These are phyloP conservation scores for Polymixis flavicincta DNA, from an alignment of 2,888 invertebrate genomes.

Conservation along the genomic window DNA sequence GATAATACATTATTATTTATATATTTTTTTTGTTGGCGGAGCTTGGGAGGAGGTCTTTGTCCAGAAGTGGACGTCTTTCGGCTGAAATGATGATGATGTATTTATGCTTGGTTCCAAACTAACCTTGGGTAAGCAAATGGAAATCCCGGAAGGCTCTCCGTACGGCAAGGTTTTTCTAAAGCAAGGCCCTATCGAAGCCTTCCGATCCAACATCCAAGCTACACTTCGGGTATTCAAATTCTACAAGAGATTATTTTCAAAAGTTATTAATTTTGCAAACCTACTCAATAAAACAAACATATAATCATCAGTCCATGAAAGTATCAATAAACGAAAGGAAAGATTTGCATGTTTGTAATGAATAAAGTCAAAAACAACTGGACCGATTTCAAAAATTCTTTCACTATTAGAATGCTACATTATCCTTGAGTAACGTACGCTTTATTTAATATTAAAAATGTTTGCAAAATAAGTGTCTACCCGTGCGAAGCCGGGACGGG, in stretches of 20 bases:
- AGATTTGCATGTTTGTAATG: no score
- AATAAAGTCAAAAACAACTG: no score
- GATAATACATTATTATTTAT: no score
- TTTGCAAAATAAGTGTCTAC: no score
- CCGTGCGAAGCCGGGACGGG: no score
- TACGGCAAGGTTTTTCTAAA: constrained; percentile 70
- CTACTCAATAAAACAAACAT: neutral
- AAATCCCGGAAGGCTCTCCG: constrained; percentile 79
- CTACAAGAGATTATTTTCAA: neutral
- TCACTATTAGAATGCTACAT: no score
- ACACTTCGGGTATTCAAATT: constrained; percentile 66
- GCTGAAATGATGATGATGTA: neutral
- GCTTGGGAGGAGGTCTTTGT: no score
- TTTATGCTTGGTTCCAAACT: neutral
- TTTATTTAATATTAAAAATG: no score
- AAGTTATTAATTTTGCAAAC: neutral
- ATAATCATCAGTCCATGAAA: neutral
- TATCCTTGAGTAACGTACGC: no score
- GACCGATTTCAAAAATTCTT: no score
- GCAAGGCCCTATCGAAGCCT: constrained; percentile 81
- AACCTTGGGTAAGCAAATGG: constrained; percentile 79
- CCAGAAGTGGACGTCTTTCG: no score
- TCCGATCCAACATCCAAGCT: constrained; percentile 72
- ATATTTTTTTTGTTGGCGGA: no score
- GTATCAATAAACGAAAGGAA: neutral